A percentile compares a stretch with the other conserved stretches of the same genome.
Conservation (phyloP, 2,113 vertebrate species). For the Brachirus orientalis region DNA sequence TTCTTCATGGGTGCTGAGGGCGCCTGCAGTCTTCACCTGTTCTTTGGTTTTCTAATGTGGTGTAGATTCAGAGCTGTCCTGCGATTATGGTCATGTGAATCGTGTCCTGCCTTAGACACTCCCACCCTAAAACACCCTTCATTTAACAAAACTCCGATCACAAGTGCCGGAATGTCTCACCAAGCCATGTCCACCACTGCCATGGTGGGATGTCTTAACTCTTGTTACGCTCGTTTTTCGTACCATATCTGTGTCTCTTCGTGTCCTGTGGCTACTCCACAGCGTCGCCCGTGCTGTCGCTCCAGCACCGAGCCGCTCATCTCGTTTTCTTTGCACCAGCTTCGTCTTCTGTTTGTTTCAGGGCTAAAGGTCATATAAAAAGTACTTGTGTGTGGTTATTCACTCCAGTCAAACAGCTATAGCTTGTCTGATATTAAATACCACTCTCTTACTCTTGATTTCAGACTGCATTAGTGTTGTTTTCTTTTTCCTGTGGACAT, state of each 20-base stretch:
- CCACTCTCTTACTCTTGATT: constrained; percentile 67
- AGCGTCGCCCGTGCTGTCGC: constrained; percentile 26
- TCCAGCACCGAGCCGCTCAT: constrained; percentile 9
- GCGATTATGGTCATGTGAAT: constrained; percentile 43
- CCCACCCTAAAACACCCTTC: constrained; percentile 34
- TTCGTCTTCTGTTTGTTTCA: constrained; percentile 57
- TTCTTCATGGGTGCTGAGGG: constrained; percentile 32
- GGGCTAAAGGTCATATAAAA: constrained; percentile 48
- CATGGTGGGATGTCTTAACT: constrained; percentile 79
- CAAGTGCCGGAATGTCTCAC: constrained; percentile 84
- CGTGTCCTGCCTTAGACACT: constrained; percentile 71
- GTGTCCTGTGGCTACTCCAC: constrained; percentile 51
- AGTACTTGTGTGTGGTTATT: constrained; percentile 51
- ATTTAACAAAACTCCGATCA: constrained; percentile 75
- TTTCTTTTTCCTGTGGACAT: constrained; percentile 69
- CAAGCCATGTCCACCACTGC: constrained; percentile 75
- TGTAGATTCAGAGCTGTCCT: constrained; percentile 37
- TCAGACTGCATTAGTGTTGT: constrained; percentile 72
- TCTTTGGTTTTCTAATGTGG: constrained; percentile 7
- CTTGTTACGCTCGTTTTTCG: constrained; percentile 63
- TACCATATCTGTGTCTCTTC: constrained; percentile 37
- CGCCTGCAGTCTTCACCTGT: constrained; percentile 31
- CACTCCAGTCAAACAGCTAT: constrained; percentile 62
- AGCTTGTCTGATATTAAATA: constrained; percentile 64
- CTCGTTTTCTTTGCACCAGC: constrained; percentile 68